Base-by-base conservation (phyloP, 2,888 invertebrate genomes). In the Laothoe populi region DNA sequence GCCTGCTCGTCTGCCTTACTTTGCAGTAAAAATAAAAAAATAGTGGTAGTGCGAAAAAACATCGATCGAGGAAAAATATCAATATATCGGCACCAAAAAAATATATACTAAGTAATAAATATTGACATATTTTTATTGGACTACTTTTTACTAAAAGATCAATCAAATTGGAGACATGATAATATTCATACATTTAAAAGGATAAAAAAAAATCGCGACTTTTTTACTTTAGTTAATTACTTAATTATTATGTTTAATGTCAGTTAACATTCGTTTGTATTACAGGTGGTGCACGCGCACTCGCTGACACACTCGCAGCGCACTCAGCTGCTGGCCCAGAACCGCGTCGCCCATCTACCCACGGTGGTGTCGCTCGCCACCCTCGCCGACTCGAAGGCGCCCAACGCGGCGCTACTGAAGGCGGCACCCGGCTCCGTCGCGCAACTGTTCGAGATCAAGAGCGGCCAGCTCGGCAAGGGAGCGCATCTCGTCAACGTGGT, bases 401-500 rank as follows among this genome's bases (percentile, higher is more conserved):
- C 77, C 40, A 61, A 63, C 59, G 69, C 78, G 7, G 80, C 85
- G 2, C 70, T 88, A 21, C 68, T 90, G 1, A 90, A 90, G 61
- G 81, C 88, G 2, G 74, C 84, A 0, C 83, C 85, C 13, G 87
- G 85, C 38, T 79, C 85, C 0, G 84, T 90, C 19, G 81, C 91
- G 38, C 92, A 91, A 67, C 82, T 88, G 69, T 88, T 90, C 73
- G 92, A 92, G 69, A 87, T 92, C 69, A 90, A 90, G 67, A 77
- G 85, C 66, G 87, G 87, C 0, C 88, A 86, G 66, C 73, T 91
- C 1, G 87, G 84, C 60, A 88, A 87, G 63, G 90, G 88, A 0
- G 84, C 90, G 21, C 92, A 92, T 57, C 66, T 92, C 4, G 89
- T 92, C 8, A 92, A 92, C 74, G 92, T 92, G 2, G 79, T 92